Percentiles rank a stretch among this genome's conserved stretches.
These are phyloP conservation scores for Lomographa bimaculata DNA, from an alignment of 2,888 invertebrate genomes.

Conservation along the genomic window DNA sequence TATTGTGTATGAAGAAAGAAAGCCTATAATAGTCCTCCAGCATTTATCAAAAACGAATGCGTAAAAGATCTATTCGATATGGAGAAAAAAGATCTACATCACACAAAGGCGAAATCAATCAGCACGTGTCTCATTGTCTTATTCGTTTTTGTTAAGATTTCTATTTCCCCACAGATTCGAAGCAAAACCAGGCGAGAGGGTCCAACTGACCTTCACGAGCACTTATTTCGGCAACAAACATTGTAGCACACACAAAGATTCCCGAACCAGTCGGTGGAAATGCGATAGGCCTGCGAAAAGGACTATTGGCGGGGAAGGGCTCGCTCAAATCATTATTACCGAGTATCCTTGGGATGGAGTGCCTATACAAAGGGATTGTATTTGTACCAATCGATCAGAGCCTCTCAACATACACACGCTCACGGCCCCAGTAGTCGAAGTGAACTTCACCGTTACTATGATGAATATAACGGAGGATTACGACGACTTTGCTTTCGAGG, in stretches of 20 bases:
- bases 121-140: conserved; percentile 14
- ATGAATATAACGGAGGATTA: conserved; percentile 94
- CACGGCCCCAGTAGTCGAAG: conserved; percentile 87
- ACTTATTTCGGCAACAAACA: conserved; percentile 88
- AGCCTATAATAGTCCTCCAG: too few relatives aligned
- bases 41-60: conserved; percentile 1
- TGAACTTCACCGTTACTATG: conserved; percentile 88
- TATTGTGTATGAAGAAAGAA: too few relatives aligned
- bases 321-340: conserved; percentile 85
- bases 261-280: conserved; percentile 87
- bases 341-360: conserved; percentile 89
- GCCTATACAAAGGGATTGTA: conserved; percentile 87
- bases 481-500: conserved; percentile 90
- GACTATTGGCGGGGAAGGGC: conserved; percentile 76
- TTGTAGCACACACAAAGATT: conserved; percentile 87
- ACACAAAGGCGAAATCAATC: conserved; percentile 15
- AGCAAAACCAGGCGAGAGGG: conserved; percentile 86
- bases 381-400: conserved; percentile 88
- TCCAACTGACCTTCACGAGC: conserved; percentile 87
- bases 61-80: not conserved
- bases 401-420: conserved; percentile 86
- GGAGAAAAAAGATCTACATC: conserved; percentile 11
- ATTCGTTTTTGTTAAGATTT: conserved; percentile 16
- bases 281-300: conserved; percentile 83
- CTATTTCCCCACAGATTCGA: conserved; percentile 80